These are phyloP conservation scores for Dromaius novaehollandiae DNA, from an alignment of 2,113 vertebrate genomes.

Conservation along the genomic window DNA sequence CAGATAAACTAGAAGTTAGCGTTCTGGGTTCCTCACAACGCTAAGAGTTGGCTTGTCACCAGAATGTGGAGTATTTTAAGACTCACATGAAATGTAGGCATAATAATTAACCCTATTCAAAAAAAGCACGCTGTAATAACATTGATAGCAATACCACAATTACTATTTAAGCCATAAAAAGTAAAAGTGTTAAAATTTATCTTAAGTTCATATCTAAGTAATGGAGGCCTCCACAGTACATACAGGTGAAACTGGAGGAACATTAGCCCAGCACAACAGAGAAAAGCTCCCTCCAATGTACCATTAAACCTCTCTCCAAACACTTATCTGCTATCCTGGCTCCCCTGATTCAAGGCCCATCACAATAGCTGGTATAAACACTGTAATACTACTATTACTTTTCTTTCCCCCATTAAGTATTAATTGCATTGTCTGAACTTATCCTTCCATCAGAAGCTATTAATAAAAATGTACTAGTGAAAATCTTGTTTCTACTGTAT, in stretches of 20 bases:
- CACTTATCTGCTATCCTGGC: background rate
- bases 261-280: background rate
- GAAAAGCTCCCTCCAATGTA: background rate
- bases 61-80: background rate
- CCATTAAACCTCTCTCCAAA: background rate
- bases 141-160: background rate
- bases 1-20: background rate
- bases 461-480: background rate
- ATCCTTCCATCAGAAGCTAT: slow-evolving; percentile 32
- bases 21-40: background rate
- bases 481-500: slow-evolving; percentile 3
- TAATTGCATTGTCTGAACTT: background rate
- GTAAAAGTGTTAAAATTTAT: background rate
- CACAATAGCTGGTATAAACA: background rate
- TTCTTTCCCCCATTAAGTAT: background rate
- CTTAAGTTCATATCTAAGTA: background rate
- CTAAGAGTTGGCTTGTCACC: background rate
- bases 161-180: background rate
- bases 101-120: background rate
- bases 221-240: background rate
- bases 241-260: background rate
- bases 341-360: background rate
- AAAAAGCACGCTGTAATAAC: background rate
- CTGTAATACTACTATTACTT: background rate
- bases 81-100: background rate